Conservation (phyloP, 2,113 vertebrate species). For the Micronycteris hirsuta region DNA sequence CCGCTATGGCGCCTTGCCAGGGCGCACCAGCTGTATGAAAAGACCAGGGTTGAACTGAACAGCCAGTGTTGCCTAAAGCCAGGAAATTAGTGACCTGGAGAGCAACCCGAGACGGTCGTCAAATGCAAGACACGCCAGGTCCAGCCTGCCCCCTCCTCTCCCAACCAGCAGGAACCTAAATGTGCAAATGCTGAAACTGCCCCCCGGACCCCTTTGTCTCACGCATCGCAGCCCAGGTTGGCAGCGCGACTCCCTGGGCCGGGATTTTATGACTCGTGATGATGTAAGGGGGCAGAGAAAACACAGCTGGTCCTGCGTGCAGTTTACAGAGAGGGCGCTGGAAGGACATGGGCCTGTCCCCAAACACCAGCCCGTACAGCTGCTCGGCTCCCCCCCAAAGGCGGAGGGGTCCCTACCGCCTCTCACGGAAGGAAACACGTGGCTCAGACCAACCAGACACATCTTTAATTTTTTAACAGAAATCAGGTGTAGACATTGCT, state of each 20-base stretch:
- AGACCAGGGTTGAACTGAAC: conserved; percentile 4
- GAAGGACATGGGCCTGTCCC: conserved; percentile 40
- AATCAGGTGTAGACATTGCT: neutral
- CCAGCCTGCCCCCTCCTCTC: conserved; percentile 10
- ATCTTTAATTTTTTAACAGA: conserved; percentile 1
- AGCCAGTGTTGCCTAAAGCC: neutral
- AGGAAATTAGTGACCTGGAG: conserved; percentile 40
- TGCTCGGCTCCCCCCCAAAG: neutral
- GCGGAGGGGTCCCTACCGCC: neutral
- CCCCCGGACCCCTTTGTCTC: conserved; percentile 39
- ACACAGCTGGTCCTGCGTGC: conserved; percentile 66
- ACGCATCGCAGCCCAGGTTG: conserved; percentile 40
- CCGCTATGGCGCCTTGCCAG: neutral
- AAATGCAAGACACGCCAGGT: neutral
- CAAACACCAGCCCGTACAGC: conserved; percentile 37
- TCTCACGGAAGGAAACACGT: conserved; percentile 46
- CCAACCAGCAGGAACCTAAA: neutral
- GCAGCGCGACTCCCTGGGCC: neutral
- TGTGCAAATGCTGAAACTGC: neutral
- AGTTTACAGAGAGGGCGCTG: conserved; percentile 31
- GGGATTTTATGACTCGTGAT: conserved; percentile 60
- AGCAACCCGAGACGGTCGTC: neutral
- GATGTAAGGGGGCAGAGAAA: conserved; percentile 72
- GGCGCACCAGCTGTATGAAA: neutral
- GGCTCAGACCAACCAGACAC: neutral